Percentiles rank a stretch among this genome's conserved stretches.
These are phyloP conservation scores for Phrynocephalus guinanensis DNA, from an alignment of 2,797 vertebrate genomes.

Conservation along the genomic window DNA sequence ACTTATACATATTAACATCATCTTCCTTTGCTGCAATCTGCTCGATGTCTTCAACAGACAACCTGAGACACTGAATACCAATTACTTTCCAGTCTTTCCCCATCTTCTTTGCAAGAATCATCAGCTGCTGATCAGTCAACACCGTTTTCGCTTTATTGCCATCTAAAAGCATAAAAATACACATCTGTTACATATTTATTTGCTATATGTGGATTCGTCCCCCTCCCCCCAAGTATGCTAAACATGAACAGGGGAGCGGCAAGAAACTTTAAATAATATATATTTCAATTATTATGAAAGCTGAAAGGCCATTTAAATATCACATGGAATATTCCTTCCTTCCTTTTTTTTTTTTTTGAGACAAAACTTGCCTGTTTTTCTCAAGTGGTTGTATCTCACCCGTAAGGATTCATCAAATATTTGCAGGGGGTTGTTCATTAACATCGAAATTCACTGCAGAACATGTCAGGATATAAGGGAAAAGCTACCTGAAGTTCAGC, in stretches of 20 bases:
- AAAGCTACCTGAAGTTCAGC: too few relatives aligned
- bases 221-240: neutral
- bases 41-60: constrained; percentile 80
- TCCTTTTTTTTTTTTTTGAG: too few relatives aligned
- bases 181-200: neutral
- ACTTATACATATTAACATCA: constrained; percentile 79
- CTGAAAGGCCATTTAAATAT: neutral
- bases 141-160: constrained; percentile 49
- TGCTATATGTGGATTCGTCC: neutral
- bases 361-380: too few relatives aligned
- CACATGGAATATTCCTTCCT: neutral
- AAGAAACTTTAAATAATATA: too few relatives aligned
- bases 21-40: constrained; percentile 77
- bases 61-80: constrained; percentile 78
- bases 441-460: neutral
- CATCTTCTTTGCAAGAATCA: constrained; percentile 81
- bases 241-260: too few relatives aligned
- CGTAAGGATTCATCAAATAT: neutral
- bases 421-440: neutral
- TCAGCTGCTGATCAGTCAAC: constrained; percentile 82
- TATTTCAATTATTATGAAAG: neutral
- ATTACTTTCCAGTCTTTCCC: constrained; percentile 85
- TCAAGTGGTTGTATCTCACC: neutral
- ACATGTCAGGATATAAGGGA: neutral
- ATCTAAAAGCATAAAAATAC: constrained; percentile 69